Evolutionary conservation across 2,888 invertebrate species (phyloP).

Genomic region (Lasioglossum calceatum): DNA sequence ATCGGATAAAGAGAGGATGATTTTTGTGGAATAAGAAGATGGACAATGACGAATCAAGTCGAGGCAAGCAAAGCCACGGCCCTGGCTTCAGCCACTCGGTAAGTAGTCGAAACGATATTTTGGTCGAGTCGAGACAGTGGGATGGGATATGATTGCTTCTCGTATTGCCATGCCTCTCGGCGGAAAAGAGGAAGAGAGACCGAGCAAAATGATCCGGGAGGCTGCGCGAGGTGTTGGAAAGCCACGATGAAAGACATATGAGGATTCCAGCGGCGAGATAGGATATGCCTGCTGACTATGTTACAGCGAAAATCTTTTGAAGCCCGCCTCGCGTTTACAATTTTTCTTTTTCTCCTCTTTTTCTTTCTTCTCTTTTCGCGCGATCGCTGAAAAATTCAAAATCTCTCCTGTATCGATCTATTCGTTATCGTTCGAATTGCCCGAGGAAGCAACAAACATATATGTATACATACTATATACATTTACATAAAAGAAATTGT

Average conservation of each 20-base stretch:
- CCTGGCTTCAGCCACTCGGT: slow-evolving; percentile 66
- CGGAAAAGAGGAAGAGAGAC: slow-evolving; percentile 55
- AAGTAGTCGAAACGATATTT: slow-evolving; percentile 75
- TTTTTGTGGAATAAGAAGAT: slow-evolving; percentile 16
- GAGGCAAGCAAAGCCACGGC: slow-evolving; percentile 34
- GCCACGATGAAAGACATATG: slow-evolving; percentile 82
- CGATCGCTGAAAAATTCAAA: not conserved
- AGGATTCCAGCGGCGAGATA: slow-evolving; percentile 83
- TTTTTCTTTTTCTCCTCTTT: slow-evolving; percentile 17
- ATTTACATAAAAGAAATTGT: no score
- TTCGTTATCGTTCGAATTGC: not conserved
- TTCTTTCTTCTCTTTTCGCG: not conserved
- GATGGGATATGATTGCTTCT: slow-evolving; percentile 68
- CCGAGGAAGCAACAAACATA: no score
- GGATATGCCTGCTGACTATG: slow-evolving; percentile 78
- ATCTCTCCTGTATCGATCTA: not conserved
- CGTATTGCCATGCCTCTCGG: slow-evolving; percentile 67
- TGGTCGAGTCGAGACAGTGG: slow-evolving; percentile 73
- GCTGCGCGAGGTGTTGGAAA: slow-evolving; percentile 76
- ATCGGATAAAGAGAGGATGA: not conserved
- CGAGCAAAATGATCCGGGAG: slow-evolving; percentile 65
- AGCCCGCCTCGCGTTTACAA: slow-evolving; percentile 47
- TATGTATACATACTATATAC: no score
- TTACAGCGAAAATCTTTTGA: slow-evolving; percentile 65
- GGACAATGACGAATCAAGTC: not conserved